phyloP scores from a whole-genome alignment of 2,113 vertebrate genomes.

The Rhinolophus ferrumequinum region DNA sequence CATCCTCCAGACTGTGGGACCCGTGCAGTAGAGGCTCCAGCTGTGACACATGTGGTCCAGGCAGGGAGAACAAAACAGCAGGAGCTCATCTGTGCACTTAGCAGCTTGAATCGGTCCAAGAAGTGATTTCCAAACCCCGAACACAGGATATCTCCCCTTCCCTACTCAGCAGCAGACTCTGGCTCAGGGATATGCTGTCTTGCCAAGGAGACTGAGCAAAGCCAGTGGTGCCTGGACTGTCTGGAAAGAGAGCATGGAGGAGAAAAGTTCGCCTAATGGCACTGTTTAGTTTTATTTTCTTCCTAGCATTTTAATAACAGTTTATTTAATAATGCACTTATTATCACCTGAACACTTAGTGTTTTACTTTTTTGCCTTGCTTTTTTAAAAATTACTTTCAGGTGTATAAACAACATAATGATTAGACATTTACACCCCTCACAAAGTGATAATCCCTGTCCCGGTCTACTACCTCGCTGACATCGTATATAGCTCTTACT shows the following conservation, averaged over 20 bases:
- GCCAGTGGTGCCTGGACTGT: neutral
- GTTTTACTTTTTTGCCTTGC: too few species aligned
- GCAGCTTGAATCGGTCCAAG: neutral
- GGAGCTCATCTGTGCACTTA: neutral
- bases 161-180: neutral
- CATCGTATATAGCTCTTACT: too few species aligned
- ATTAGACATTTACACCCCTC: too few species aligned
- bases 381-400: too few species aligned
- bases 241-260: neutral
- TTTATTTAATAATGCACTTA: too few species aligned
- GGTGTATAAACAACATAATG: too few species aligned
- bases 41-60: constrained; percentile 27
- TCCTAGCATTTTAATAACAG: too few species aligned
- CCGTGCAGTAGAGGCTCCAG: neutral
- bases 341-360: too few species aligned
- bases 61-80: neutral
- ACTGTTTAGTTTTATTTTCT: too few species aligned
- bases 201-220: neutral
- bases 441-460: too few species aligned
- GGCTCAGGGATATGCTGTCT: neutral
- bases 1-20: neutral
- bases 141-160: neutral
- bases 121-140: neutral
- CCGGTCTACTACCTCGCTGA: too few species aligned
- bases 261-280: neutral